phyloP scores from a whole-genome alignment of 2,797 vertebrate genomes.

The Cygnus olor region DNA sequence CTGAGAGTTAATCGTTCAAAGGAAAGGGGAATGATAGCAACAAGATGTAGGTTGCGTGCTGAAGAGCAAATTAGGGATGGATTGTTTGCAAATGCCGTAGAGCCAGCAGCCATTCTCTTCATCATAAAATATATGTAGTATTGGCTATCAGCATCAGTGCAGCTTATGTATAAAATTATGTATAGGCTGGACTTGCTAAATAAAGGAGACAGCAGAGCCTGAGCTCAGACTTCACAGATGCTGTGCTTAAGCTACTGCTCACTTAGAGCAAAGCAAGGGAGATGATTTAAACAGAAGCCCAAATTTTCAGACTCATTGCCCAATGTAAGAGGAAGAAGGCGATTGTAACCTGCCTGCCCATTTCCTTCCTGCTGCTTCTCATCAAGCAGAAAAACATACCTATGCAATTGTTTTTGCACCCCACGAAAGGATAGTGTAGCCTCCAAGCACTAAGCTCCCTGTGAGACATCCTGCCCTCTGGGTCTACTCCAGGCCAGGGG shows the following conservation, averaged over 20 bases:
- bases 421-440: neutral
- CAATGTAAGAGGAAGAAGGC: neutral
- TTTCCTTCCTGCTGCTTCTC: neutral
- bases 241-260: neutral
- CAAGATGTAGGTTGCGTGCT: neutral
- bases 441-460: neutral
- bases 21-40: neutral
- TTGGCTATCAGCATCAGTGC: neutral
- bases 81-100: neutral
- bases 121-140: neutral
- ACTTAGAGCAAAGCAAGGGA: neutral
- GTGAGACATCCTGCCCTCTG: neutral
- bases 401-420: neutral
- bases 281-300: neutral
- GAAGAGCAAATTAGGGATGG: constrained; percentile 17
- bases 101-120: neutral
- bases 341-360: neutral
- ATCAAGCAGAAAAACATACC: rapidly evolving
- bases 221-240: neutral
- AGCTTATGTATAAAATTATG: neutral
- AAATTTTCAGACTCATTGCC: neutral
- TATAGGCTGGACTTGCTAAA: neutral
- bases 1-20: neutral
- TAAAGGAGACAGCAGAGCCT: neutral
- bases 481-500: neutral